phyloP scores from a whole-genome alignment of 2,888 invertebrate species.

The Corbicula japonica region DNA sequence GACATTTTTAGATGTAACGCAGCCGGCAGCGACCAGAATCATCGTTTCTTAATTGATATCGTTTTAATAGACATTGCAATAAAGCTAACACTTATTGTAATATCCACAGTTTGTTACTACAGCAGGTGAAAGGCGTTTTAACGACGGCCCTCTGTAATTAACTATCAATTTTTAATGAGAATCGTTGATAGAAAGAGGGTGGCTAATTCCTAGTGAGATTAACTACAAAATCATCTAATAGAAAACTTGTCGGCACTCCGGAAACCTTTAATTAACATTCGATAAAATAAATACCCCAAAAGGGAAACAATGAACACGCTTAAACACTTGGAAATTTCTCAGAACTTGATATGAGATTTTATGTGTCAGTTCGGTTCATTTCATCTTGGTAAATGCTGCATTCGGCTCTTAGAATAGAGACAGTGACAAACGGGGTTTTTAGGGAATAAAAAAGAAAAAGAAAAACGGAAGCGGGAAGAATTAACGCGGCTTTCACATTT shows the following conservation, averaged over 20 bases:
- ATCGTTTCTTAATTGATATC: conserved; percentile 48
- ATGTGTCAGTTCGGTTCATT: too few relatives aligned
- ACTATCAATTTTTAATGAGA: conserved; percentile 63
- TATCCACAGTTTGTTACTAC: conserved; percentile 19
- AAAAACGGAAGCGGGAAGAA: too few relatives aligned
- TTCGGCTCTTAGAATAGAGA: too few relatives aligned
- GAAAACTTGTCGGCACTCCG: conserved; percentile 48
- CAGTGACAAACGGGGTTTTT: too few relatives aligned
- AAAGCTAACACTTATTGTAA: conserved; percentile 52
- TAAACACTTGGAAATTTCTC: conserved; percentile 58
- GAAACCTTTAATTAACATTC: conserved; percentile 66
- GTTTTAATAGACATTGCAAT: conserved; percentile 39
- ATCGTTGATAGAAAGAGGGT: conserved; percentile 32
- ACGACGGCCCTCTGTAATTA: conserved; percentile 37
- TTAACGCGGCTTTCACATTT: too few relatives aligned
- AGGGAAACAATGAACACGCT: conserved; percentile 29
- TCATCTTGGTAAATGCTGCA: too few relatives aligned
- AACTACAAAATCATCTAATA: conserved; percentile 68
- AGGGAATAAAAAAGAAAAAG: too few relatives aligned
- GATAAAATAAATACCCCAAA: conserved; percentile 59
- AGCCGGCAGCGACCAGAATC: conserved; percentile 12
- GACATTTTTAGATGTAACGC: conserved; percentile 3
- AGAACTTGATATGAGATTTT: conserved; percentile 26
- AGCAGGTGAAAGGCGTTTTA: conserved; percentile 38
- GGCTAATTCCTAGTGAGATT: conserved; percentile 63